These are phyloP conservation scores for Falco biarmicus DNA, from an alignment of 2,797 vertebrate species.

Conservation along the genomic window DNA sequence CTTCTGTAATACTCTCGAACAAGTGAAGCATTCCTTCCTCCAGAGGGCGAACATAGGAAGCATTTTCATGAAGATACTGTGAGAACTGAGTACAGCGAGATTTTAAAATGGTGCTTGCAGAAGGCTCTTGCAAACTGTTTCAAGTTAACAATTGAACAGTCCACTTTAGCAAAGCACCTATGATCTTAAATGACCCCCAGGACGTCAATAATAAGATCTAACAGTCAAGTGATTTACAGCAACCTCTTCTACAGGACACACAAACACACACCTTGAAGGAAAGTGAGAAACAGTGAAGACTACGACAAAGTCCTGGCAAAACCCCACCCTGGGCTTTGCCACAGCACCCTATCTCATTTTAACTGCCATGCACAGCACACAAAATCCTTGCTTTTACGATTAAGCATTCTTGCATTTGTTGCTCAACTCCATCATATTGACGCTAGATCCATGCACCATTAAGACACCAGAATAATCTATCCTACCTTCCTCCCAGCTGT, in stretches of 20 bases:
- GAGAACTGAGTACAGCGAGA: conserved; percentile 84
- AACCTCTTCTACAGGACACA: background rate
- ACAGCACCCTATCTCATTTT: background rate
- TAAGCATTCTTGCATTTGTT: background rate
- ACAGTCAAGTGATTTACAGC: background rate
- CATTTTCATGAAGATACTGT: conserved; percentile 96
- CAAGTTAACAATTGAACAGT: background rate
- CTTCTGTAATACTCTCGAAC: conserved; percentile 95
- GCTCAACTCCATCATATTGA: background rate
- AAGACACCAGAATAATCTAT: background rate
- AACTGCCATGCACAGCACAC: background rate
- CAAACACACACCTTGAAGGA: background rate
- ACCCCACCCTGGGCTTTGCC: background rate
- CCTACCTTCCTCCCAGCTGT: background rate
- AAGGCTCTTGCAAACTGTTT: background rate
- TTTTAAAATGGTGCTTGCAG: conserved; percentile 6
- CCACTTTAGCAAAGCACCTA: background rate
- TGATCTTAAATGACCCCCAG: background rate
- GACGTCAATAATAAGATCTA: background rate
- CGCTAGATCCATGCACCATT: background rate
- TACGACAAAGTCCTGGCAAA: background rate
- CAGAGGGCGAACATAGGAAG: conserved; percentile 93
- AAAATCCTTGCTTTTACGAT: background rate
- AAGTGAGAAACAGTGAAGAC: background rate
- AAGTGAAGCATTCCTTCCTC: conserved; percentile 94